phyloP scores from a whole-genome alignment of 2,888 invertebrate species.

The Tiphia femorata region DNA sequence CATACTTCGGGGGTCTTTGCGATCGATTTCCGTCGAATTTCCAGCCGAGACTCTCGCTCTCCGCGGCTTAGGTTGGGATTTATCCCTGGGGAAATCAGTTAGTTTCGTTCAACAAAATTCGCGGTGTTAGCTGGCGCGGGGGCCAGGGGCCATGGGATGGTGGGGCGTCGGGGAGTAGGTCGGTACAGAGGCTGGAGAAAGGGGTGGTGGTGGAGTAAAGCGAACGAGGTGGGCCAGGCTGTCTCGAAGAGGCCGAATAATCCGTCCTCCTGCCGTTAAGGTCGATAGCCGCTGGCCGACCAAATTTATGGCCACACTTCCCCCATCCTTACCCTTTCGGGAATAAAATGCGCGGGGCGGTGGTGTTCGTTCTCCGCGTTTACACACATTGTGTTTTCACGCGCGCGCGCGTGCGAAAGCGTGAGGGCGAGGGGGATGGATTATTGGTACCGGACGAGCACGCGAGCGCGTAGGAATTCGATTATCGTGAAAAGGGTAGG shows the following conservation, averaged over 20 bases:
- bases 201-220: background rate
- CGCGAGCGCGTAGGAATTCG: background rate
- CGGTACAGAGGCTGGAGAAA: background rate
- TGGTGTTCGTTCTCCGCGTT: background rate
- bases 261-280: conserved; percentile 36
- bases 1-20: conserved; percentile 31
- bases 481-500: too few relatives aligned
- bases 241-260: conserved; percentile 31
- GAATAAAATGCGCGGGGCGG: conserved; percentile 1
- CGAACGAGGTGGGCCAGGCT: background rate
- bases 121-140: conserved; percentile 27
- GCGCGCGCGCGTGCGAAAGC: too few relatives aligned
- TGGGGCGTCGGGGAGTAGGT: background rate
- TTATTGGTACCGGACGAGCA: background rate
- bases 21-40: conserved; percentile 46
- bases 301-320: conserved; percentile 23
- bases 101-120: conserved; percentile 48
- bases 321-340: background rate
- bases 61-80: conserved; percentile 44
- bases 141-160: conserved; percentile 9
- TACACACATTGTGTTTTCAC: background rate
- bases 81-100: conserved; percentile 62
- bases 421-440: too few relatives aligned
- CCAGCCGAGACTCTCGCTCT: conserved; percentile 19
- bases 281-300: conserved; percentile 30